phyloP scores from a whole-genome alignment of 2,888 invertebrate species.

The Colletes collaris region DNA sequence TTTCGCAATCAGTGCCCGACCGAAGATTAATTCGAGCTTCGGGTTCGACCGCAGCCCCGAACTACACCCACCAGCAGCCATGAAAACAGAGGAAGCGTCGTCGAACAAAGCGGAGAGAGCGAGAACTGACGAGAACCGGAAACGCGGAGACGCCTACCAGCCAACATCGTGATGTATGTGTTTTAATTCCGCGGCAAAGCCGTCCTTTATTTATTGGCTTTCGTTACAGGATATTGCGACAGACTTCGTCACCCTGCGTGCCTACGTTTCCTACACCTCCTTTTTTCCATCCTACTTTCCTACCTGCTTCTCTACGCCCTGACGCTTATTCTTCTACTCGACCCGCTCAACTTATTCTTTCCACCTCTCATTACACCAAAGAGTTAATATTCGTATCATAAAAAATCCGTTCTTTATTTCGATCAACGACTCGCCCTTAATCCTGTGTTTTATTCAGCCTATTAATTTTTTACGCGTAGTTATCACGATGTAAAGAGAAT shows the following conservation, averaged over 20 bases:
- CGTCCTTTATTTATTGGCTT: conserved; percentile 80
- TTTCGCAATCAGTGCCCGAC: conserved; percentile 60
- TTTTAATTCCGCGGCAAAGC: conserved; percentile 77
- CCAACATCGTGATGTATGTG: conserved; percentile 77
- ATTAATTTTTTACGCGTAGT: too few relatives aligned
- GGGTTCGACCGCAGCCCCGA: conserved; percentile 27
- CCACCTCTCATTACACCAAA: background rate
- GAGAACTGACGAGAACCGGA: conserved; percentile 63
- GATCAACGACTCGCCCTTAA: too few relatives aligned
- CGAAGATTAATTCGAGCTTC: conserved; percentile 61
- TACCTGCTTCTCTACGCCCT: background rate
- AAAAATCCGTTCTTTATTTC: too few relatives aligned
- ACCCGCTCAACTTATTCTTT: background rate
- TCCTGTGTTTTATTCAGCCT: too few relatives aligned
- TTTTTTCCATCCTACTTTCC: background rate
- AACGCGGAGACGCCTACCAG: conserved; percentile 64
- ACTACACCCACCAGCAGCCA: background rate
- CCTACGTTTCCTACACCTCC: background rate
- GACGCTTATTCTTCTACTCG: background rate
- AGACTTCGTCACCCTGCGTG: conserved; percentile 71
- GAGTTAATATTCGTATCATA: too few relatives aligned
- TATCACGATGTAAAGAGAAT: too few relatives aligned
- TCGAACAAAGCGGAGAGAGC: conserved; percentile 32
- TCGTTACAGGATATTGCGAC: conserved; percentile 79
- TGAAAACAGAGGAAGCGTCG: conserved; percentile 9